Evolutionary conservation across 2,888 invertebrate genomes (phyloP), one percentile per base, ranked within the genome.

Genomic region (Xylophagus ater): DNA sequence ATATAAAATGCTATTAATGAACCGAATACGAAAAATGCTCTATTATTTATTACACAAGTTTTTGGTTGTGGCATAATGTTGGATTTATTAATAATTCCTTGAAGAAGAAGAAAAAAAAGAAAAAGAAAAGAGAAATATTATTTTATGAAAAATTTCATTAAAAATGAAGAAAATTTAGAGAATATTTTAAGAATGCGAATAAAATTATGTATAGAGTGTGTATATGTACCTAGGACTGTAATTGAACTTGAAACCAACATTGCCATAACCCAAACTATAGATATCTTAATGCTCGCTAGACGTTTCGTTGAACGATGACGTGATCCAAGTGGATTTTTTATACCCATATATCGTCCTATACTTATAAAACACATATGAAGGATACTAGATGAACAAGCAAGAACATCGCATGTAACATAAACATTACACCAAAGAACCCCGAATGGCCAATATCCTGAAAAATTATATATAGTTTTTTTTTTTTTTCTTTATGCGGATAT

Each of bases 351-450:
- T 47, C 93, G 72, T 49, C 86, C 86, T 43, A 88, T 64, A 36
- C 85, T 83, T 53, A 88, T 86, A 62, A 84, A 85, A 55, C 93
- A 92, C 76, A 94, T 84, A 69, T 94, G 94, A 72, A 93, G 80
- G 59, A 94, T 94, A 60, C 89, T 89, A 5, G 92, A 85, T 0
- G 93, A 93, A 60, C 94, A 96, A 40, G 92, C 90, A 41, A 94
- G 69, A 33, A 94, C 93, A 64, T 94, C 94, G 57, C 89, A 88
- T n/a, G 92, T 89, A 46, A 90, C 88, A 67, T 92, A 88, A 37
- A 92, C 80, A 57, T 88, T 89, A 65, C 92, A 89, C 92, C 92
- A 94, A 47, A 82, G 78, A 53, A 88, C 78, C 37, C 92, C 77
- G 62, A 92, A 77, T 34, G 89, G 88, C 92, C 92, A 93, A 62